A percentile compares a stretch with the other conserved stretches of the same genome.
Evolutionary conservation across 2,113 vertebrate species (phyloP).

Genomic region (Muntiacus reevesi): DNA sequence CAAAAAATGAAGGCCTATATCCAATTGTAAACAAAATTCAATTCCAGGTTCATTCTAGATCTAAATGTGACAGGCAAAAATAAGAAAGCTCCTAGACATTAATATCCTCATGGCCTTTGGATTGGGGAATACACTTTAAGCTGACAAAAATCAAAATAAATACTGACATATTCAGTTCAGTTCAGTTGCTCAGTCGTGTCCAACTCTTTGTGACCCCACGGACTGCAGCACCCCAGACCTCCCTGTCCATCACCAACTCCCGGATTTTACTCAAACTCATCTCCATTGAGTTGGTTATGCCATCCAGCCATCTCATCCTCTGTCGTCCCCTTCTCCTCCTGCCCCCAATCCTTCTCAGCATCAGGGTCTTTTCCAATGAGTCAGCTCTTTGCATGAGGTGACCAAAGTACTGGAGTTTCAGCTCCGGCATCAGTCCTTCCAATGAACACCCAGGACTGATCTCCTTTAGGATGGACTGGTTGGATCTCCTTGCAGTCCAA

Average conservation of each 20-base stretch:
- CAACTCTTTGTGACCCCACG: accelerated
- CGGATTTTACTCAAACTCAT: background rate
- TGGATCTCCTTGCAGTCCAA: background rate
- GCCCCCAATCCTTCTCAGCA: background rate
- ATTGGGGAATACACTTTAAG: background rate
- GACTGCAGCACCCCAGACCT: background rate
- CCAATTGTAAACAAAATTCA: background rate
- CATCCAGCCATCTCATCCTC: background rate
- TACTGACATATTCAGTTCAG: background rate
- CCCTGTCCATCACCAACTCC: background rate
- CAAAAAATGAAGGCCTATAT: background rate
- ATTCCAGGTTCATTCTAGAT: background rate
- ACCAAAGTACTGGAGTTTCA: background rate
- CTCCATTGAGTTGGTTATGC: accelerated
- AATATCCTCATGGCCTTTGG: background rate
- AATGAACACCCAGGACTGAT: background rate
- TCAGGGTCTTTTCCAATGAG: background rate
- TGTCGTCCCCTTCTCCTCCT: background rate
- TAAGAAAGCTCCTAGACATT: background rate
- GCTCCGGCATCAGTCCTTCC: background rate
- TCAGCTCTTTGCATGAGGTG: background rate
- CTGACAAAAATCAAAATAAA: background rate
- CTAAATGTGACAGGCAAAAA: background rate
- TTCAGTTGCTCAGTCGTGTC: background rate
- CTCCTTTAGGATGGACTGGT: background rate